Evolutionary conservation across 2,888 invertebrate species (phyloP), one percentile per base, ranked within the genome.

Genomic region (Brachycybe producta): DNA sequence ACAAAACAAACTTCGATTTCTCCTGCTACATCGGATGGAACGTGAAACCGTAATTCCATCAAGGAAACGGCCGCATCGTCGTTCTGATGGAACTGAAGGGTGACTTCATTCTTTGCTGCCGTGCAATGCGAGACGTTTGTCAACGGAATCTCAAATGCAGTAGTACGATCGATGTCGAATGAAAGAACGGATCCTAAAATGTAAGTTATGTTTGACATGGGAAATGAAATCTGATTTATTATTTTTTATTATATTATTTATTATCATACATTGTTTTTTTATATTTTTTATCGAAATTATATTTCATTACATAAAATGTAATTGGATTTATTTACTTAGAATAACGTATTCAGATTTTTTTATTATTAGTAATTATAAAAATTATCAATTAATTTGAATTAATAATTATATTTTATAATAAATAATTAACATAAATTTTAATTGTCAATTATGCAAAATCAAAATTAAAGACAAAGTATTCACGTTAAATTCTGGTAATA

Each of bases 41-140:
- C 91, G 68, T 92, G 94, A 67, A 97, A 97, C 38, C 98, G 77
- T 82, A 98, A 86, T 70, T 99, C 98, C 78, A 92, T 83, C 51
- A 99, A 72, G 55, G 91, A 90, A 0, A 97, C 90, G 0, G 95
- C 86, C 0, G 94, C 92, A 68, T 98, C 98, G 63, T 99, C 98
- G 69, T 97, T 97, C 78, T 86, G 92, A 74, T 95, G 95, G 65
- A 97, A 98, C 66, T 98, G 97, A 51, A 99, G 72, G 0, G 94
- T 92, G 3, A 97, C 92, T 73, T 98, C 98, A 72, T 95, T 97
- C 66, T 98, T 98, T 34, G 91, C 90, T 1, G 88, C 86, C 5
- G 82, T 86, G 61, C 94, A 91, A 61, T 95, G 92, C 1, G 92
- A 92, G 0, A 98, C 97, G 74, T 97, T 83, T 58, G 83, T 82